Evolutionary conservation across 2,113 vertebrate species (phyloP), one percentile per base, ranked within the genome.

Genomic region (Cynoglossus semilaevis): DNA sequence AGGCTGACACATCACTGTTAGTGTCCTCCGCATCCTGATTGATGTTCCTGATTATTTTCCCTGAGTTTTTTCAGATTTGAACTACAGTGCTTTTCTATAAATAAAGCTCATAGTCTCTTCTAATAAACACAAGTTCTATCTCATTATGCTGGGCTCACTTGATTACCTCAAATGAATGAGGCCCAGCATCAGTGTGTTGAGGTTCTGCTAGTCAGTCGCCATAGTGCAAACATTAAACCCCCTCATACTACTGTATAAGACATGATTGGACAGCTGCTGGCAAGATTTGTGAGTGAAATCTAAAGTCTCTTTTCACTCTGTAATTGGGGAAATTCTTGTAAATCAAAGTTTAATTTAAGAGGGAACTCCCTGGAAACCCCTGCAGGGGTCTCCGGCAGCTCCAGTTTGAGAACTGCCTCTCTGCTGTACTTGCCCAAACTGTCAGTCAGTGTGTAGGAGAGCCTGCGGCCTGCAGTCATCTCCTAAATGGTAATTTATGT

Each of bases 401-500:
- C 3, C 17, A 3, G 10, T 11, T 29, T 22, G 19, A 14, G 14
- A 4, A 7, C 42, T n/a, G 42, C 15, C 5, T 14, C 10, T 15
- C 11, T 22, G 19, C 44, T 16, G 15, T 43, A 2, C 64, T 52
- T 10, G 1, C 3, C 65, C 34, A 22, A 5, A 10, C 48, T 63
- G 63, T 80, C 69, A 80, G 12, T 78, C 70, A 69, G 41, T n/a
- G 4, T 10, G 0, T 3, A 4, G 1, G 16, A 67, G 59, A 48
- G 48, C 58, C 15, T 45, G 11, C 2, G 50, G 62, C 58, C 34
- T n/a, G 3, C 59, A 63, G 42, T 71, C 68, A 9, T 64, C 77
- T 70, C 58, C 77, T 80, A 71, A 82, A 81, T 14, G 57, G 73
- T 81, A 78, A 82, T 86, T 81, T 81, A 85, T 81, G 77, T 70